Evolutionary conservation across 1,140 invertebrate genomes (phyloP), one percentile per base, ranked within the genome.

Genomic region (Tetragnatha versicolor): DNA sequence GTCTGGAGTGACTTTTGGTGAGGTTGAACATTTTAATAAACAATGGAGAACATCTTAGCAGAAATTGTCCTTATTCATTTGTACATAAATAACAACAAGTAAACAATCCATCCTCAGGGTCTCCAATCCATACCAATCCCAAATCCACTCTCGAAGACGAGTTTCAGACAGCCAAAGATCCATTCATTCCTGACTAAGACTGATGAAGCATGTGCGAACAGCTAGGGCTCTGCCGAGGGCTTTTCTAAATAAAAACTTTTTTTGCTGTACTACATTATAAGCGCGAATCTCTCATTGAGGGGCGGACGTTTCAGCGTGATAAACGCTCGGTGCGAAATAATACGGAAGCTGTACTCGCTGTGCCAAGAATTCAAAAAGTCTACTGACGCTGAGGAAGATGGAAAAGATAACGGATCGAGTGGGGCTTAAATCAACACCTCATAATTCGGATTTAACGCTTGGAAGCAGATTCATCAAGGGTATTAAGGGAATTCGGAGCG

Each of bases 121-220:
- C 20, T 47, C 42, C 1, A 47, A 47, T n/a, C n/a, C n/a, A n/a
- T n/a, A n/a, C n/a, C n/a, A n/a, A n/a, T n/a, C n/a, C n/a, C 20
- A 20, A 17, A 47, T 47, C 42, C 20, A 47, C 12, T 12, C 12
- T 47, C 42, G 42, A 20, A 17, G 12, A 17, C 42, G 12, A 47
- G 42, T 12, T 20, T 12, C 1, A 12, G 42, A 47, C 42, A 47
- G 20, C 42, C n/a, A 25, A 27, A 60, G 27, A 33, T 10, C 55
- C 31, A 68, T 49, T 68, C 42, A 49, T 17, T 39, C 25, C 6
- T 53, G 47, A 70, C 31, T n/a, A n/a, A 42, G 45, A 77, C 61
- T 39, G 33, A 77, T 66, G 60, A 66, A 66, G 73, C 33, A 35
- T 60, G 73, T 65, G 73, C 35, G 12, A 42, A 77, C 42, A 77